These are phyloP conservation scores for Muscidifurax raptorellus DNA, from an alignment of 1,140 invertebrate species.

Conservation along the genomic window DNA sequence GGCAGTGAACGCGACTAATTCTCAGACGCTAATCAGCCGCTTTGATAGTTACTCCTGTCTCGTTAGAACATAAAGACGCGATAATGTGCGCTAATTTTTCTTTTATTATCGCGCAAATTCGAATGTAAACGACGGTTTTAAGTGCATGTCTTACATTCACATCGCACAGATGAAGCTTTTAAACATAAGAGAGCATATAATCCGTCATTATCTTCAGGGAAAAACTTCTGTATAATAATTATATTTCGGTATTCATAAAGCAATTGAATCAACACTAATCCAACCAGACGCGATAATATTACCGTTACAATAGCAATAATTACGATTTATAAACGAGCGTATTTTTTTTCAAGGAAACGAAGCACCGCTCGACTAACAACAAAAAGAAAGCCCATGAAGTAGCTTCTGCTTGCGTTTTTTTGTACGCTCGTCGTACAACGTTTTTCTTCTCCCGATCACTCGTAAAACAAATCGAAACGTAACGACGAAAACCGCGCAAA, in stretches of 20 bases:
- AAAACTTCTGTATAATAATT: not conserved
- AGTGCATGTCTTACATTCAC: not conserved
- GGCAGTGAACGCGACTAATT: conserved; percentile 13
- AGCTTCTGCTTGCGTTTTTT: not conserved
- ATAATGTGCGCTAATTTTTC: conserved; percentile 15
- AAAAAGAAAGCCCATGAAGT: not conserved
- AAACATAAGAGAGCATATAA: not conserved
- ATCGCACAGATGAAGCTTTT: no score
- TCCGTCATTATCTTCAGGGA: no score
- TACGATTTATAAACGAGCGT: not conserved
- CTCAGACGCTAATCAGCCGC: not conserved
- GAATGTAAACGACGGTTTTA: not conserved
- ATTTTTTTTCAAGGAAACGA: not conserved
- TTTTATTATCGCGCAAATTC: not conserved
- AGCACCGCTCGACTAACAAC: no score
- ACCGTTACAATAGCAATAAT: no score
- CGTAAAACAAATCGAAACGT: not conserved
- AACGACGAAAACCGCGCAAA: not conserved
- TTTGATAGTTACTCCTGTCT: not conserved
- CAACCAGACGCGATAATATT: no score
- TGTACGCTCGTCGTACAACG: not conserved
- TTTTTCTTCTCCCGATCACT: not conserved
- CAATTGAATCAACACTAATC: no score
- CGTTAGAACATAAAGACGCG: conserved; percentile 23
- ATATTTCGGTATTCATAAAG: not conserved